Evolutionary conservation across 37 sponge, comb jelly and placozoan genomes (phyloP), one percentile per base, ranked within the genome.

Genomic region (Bolinopsis microptera): DNA sequence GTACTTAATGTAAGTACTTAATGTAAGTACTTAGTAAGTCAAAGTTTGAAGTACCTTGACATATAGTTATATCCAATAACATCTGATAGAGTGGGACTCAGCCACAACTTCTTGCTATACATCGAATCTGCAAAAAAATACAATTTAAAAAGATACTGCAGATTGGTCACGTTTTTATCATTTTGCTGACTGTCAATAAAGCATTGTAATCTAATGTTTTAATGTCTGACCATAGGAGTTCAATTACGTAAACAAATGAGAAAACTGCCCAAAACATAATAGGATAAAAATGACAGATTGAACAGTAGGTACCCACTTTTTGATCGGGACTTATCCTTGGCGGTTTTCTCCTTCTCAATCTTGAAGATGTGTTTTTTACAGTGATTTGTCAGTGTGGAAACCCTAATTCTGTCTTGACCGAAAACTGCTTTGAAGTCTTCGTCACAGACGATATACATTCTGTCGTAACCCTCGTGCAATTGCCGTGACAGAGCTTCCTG

Each of bases 351-450:
- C 90, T 86, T 86, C 61, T 86, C 90, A 24, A 86, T 39, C 61
- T 86, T 86, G 31, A 41, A 41, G 61, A 86, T 41, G 90, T 86
- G 90, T 39, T 86, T 86, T 27, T 86, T 86, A 34, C 90, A 86
- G 90, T 41, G 90, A 48, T 86, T 86, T 3, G 61, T 41, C 26
- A 86, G 90, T 5, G 90, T 41, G 37, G 90, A 41, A 0, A 86
- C 90, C 31, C 90, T 2, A n/a, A 86, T 8, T 23, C 90, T 28
- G 1, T 86, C 90, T 9, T 34, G 41, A 28, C 61, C 61, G 90
- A 86, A 86, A 0, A 86, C 61, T 24, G 90, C 90, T 34, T 86
- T 86, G 90, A 86, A 86, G 36, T 86, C 90, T 24, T 86, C 90
- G 30, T 86, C 90, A 23, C 90, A 86, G 0, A 86, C 61, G 61